These are phyloP conservation scores for Rhagonycha lutea DNA, from an alignment of 2,888 invertebrate genomes.

Conservation along the genomic window DNA sequence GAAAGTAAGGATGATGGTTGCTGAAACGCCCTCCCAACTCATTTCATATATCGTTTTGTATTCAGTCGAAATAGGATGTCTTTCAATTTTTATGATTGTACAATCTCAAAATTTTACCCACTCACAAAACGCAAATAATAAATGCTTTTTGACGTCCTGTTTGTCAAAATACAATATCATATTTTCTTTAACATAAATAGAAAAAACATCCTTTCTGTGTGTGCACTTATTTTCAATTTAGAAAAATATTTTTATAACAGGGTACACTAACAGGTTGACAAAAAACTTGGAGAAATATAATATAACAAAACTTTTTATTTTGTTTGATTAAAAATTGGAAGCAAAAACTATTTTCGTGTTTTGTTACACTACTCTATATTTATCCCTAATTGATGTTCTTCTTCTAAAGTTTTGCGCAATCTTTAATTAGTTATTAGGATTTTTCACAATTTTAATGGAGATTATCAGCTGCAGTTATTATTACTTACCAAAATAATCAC, in stretches of 20 bases:
- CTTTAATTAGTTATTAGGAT: background rate
- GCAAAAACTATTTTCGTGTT: background rate
- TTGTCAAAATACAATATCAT: background rate
- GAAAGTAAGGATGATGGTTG: constrained; percentile 5
- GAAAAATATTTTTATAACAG: background rate
- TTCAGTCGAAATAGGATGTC: constrained; percentile 12
- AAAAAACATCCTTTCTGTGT: background rate
- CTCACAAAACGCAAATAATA: background rate
- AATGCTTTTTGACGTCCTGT: background rate
- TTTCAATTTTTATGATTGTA: constrained; percentile 4
- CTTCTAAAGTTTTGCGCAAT: background rate
- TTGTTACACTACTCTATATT: background rate
- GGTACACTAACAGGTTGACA: background rate
- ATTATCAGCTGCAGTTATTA: background rate
- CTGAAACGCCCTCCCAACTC: constrained; percentile 2
- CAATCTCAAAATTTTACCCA: constrained; percentile 1
- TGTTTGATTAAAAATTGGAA: background rate
- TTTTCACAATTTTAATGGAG: background rate
- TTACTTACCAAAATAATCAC: background rate
- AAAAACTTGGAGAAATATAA: background rate
- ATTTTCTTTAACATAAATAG: background rate
- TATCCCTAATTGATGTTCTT: background rate
- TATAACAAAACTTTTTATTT: background rate
- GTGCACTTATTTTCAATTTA: background rate
- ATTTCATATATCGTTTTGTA: constrained; percentile 15